Conservation (phyloP, 2,888 invertebrate species). For the Stenchaetothrips biformis region DNA sequence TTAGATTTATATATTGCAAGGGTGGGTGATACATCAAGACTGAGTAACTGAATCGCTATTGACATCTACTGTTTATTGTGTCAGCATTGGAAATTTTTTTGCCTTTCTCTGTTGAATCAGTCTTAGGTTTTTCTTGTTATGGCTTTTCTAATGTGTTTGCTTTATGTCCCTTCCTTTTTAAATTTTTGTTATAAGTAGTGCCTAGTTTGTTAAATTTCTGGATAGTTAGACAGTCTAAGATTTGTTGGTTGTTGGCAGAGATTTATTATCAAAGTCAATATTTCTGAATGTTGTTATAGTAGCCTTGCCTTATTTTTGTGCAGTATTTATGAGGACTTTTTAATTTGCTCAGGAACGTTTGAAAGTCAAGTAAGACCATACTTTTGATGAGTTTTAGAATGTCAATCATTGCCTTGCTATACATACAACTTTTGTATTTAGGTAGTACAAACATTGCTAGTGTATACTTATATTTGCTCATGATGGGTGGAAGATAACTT, state of each 20-base stretch:
- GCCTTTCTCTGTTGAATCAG: neutral
- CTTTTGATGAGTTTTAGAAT: neutral
- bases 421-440: too few relatives aligned
- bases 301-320: neutral
- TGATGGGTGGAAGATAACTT: too few relatives aligned
- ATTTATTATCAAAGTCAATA: neutral
- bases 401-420: too few relatives aligned
- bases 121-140: neutral
- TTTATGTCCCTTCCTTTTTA: neutral
- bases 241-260: neutral
- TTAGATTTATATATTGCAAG: neutral
- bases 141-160: neutral
- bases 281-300: neutral
- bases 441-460: too few relatives aligned
- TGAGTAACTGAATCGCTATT: slow-evolving; percentile 6
- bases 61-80: neutral
- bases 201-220: slow-evolving; percentile 18
- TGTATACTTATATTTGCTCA: too few relatives aligned
- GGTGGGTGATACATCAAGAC: slow-evolving; percentile 22
- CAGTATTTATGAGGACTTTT: neutral
- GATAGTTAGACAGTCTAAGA: slow-evolving; percentile 1
- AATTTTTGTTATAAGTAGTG: neutral
- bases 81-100: neutral
- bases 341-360: neutral
- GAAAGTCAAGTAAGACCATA: neutral